These are phyloP conservation scores for Ditula angustiorana DNA, from an alignment of 2,888 invertebrate species.

Conservation along the genomic window DNA sequence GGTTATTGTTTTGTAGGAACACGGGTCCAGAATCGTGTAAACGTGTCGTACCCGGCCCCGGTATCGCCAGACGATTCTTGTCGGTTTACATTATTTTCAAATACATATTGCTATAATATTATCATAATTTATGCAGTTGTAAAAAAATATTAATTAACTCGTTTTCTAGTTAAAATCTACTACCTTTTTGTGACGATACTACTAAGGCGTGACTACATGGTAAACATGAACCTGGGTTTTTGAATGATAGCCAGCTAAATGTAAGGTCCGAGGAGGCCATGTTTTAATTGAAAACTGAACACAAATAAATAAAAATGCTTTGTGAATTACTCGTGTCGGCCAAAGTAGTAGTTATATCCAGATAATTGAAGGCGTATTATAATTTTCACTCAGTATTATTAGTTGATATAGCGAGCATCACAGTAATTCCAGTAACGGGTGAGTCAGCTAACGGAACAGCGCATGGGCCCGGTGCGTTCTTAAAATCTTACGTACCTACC, in stretches of 20 bases:
- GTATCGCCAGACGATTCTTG: background rate
- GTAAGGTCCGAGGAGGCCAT: background rate
- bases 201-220: slow-evolving; percentile 26
- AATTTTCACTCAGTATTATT: slow-evolving; percentile 81
- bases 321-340: slow-evolving; percentile 78
- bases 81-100: background rate
- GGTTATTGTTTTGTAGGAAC: slow-evolving; percentile 28
- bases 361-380: slow-evolving; percentile 69
- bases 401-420: slow-evolving; percentile 58
- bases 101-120: background rate
- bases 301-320: slow-evolving; percentile 27
- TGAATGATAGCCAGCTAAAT: slow-evolving; percentile 24
- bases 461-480: slow-evolving; percentile 69
- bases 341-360: slow-evolving; percentile 78
- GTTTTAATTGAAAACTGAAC: slow-evolving; percentile 13
- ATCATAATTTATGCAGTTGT: background rate
- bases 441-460: slow-evolving; percentile 53
- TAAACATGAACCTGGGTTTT: slow-evolving; percentile 12
- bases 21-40: slow-evolving; percentile 29
- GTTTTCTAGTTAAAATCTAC: background rate
- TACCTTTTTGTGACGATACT: slow-evolving; percentile 21
- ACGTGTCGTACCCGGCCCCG: background rate
- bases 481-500: slow-evolving; percentile 5
- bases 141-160: background rate
- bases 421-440: slow-evolving; percentile 53